Evolutionary conservation across 2,888 invertebrate species (phyloP).

Genomic region (Psylliodes chrysocephalus): DNA sequence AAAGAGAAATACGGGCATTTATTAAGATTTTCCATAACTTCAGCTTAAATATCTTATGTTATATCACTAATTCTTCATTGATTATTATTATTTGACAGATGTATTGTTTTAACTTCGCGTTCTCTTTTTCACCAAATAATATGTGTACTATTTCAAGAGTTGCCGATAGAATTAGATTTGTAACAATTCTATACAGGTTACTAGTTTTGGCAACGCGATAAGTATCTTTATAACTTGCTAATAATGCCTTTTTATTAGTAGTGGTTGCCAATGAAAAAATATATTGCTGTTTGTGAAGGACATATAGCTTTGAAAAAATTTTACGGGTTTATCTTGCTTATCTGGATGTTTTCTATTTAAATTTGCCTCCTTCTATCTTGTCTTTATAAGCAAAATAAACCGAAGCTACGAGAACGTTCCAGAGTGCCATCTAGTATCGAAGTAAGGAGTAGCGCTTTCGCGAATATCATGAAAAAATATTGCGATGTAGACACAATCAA

Average conservation of each 20-base stretch:
- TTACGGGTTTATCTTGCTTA: not conserved
- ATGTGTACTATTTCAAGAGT: slow-evolving; percentile 3
- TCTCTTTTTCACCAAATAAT: slow-evolving; percentile 1
- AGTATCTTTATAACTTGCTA: slow-evolving; percentile 2
- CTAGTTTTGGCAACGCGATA: slow-evolving; percentile 1
- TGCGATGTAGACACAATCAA: too few relatives aligned
- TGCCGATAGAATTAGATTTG: slow-evolving; percentile 3
- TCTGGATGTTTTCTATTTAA: not conserved
- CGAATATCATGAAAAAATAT: too few relatives aligned
- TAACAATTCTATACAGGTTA: slow-evolving; percentile 5
- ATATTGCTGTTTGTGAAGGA: not conserved
- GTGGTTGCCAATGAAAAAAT: not conserved
- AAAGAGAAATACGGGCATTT: too few relatives aligned
- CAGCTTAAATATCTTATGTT: not conserved
- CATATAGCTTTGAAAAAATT: not conserved
- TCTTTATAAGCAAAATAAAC: not conserved
- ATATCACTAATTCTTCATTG: slow-evolving; percentile 16
- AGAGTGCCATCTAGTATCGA: too few relatives aligned
- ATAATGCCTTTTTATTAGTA: not conserved
- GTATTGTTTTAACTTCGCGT: slow-evolving; percentile 5
- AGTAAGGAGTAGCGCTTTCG: too few relatives aligned
- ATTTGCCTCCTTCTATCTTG: not conserved
- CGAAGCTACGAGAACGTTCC: too few relatives aligned
- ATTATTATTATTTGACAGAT: slow-evolving; percentile 8
- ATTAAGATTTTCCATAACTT: slow-evolving; percentile 1